These are phyloP conservation scores for Troides oblongomaculatus DNA, from an alignment of 2,888 invertebrate genomes.

Conservation along the genomic window DNA sequence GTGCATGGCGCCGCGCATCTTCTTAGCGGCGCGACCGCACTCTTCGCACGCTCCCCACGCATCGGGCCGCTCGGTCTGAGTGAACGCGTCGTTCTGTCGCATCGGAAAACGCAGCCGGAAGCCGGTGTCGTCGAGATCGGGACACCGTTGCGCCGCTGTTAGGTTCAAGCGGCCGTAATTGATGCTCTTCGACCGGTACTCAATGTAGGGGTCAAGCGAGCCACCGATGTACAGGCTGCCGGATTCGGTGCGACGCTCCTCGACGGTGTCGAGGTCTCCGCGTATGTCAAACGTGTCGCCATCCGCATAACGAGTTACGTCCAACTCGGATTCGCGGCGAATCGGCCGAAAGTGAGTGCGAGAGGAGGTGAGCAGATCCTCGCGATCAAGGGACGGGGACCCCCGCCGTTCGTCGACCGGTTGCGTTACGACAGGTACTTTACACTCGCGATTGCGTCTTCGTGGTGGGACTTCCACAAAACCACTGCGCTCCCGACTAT, in stretches of 20 bases:
- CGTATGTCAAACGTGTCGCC: constrained; percentile 86
- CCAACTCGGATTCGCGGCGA: constrained; percentile 73
- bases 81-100: constrained; percentile 57
- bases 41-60: constrained; percentile 55
- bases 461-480: constrained; percentile 80
- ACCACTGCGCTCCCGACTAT: constrained; percentile 81
- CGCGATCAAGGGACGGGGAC: constrained; percentile 70
- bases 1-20: constrained; percentile 57
- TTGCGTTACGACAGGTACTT: constrained; percentile 27
- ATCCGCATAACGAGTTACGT: constrained; percentile 77
- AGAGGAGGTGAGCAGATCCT: constrained; percentile 87
- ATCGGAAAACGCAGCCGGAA: constrained; percentile 85
- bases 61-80: constrained; percentile 55
- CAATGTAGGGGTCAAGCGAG: constrained; percentile 73
- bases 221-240: constrained; percentile 81
- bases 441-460: constrained; percentile 44
- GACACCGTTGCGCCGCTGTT: constrained; percentile 61
- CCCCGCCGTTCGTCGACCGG: constrained; percentile 77
- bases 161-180: constrained; percentile 64
- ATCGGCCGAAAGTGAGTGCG: constrained; percentile 93
- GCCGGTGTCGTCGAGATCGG: constrained; percentile 59
- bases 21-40: constrained; percentile 64
- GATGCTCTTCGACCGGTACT: constrained; percentile 70
- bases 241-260: constrained; percentile 83
- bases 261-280: constrained; percentile 81